Percentiles rank a stretch among this genome's conserved stretches.
Evolutionary conservation across 2,888 invertebrate species (phyloP).

Genomic region (Drosophila multiciliata): DNA sequence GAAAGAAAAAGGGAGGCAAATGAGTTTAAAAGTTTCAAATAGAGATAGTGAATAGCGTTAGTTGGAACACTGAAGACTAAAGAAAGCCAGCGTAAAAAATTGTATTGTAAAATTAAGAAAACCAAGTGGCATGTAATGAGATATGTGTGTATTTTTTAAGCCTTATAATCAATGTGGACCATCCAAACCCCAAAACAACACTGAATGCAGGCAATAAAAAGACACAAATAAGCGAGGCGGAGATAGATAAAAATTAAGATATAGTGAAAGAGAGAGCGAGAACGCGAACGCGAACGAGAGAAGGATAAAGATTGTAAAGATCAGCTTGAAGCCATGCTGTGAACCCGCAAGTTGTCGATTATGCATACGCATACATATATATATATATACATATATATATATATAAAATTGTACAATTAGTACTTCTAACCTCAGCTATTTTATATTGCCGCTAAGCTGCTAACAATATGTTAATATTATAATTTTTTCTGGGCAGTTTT

Average conservation of each 20-base stretch:
- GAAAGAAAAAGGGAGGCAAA: not conserved
- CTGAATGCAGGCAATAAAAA: slow-evolving; percentile 3
- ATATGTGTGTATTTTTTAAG: slow-evolving; percentile 56
- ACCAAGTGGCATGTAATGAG: slow-evolving; percentile 18
- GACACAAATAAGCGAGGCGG: slow-evolving; percentile 1
- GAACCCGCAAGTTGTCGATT: slow-evolving; percentile 29
- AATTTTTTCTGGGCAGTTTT: not conserved
- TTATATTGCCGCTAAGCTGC: slow-evolving; percentile 33
- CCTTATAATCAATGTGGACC: slow-evolving; percentile 55
- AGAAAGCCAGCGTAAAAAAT: slow-evolving; percentile 15
- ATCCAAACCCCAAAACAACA: slow-evolving; percentile 33
- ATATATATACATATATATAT: slow-evolving; percentile 5
- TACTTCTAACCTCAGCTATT: slow-evolving; percentile 28
- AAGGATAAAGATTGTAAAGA: not conserved
- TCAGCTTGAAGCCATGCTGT: slow-evolving; percentile 22
- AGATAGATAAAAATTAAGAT: not conserved
- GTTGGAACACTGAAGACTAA: slow-evolving; percentile 5
- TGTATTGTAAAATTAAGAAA: slow-evolving; percentile 1
- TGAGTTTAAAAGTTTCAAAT: slow-evolving; percentile 7
- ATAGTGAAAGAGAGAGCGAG: not conserved
- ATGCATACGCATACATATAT: slow-evolving; percentile 11
- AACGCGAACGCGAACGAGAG: not conserved
- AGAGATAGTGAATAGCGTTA: slow-evolving; percentile 23
- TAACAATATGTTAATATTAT: slow-evolving; percentile 17
- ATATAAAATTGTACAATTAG: slow-evolving; percentile 23